Evolutionary conservation across 2,888 invertebrate genomes (phyloP), one percentile per base, ranked within the genome.

Genomic region (Hymenopus coronatus): DNA sequence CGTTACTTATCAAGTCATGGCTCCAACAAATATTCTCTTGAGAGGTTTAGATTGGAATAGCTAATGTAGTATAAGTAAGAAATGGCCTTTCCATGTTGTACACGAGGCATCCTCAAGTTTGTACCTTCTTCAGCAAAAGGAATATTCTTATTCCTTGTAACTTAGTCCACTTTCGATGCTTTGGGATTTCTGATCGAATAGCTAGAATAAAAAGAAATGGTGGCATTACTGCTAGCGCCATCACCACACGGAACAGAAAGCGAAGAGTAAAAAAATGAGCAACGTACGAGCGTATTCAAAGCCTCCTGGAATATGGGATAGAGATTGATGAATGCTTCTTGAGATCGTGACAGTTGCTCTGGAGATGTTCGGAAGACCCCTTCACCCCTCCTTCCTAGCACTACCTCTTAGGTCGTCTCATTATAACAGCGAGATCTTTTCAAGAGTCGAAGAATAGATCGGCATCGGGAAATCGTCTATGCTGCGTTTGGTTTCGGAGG

Each of bases 291-390:
- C 8, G 28, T 15, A 86, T 70, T 86, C 28, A 86, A 81, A 81
- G 86, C 86, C 81, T 86, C 81, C 28, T 86, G 86, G 86, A 86
- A 81, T 70, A 86, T 86, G 81, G 86, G 81, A 86, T 86, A 81
- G 86, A 86, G 86, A 86, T 86, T 86, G 86, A 86, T 86, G 86
- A 86, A 81, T 81, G 28, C 86, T 28, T 81, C 54, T 86, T 81
- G 28, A 81, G 30, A 81, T 86, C 70, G 86, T 86, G 86, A 86
- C 86, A 86, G 86, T 86, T 81, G 81, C 81, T 81, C 30, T 40
- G 46, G 85, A 85, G 85, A 46, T 27, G 12, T 54, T 85, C 54
- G 54, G 54, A 70, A 70, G 54, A 70, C 54, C 54, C 54, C 54
- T 70, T 25, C 54, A 20, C 54, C 54, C 54, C 54, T 70, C 54